Conservation (phyloP, 2,113 vertebrate species). For the Salvelinus sp. region DNA sequence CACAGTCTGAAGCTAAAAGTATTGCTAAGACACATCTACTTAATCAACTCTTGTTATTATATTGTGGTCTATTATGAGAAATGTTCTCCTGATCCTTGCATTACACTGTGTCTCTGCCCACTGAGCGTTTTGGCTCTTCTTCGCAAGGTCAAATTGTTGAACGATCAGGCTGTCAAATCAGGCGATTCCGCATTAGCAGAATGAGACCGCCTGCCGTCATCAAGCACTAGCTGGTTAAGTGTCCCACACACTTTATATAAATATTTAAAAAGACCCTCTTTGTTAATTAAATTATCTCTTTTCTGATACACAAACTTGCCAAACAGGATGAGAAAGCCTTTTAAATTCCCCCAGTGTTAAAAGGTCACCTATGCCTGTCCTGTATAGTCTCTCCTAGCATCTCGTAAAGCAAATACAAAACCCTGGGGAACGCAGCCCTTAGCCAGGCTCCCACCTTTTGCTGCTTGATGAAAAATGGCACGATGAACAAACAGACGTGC, state of each 20-base stretch:
- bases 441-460: constrained; percentile 33
- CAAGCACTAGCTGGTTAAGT: constrained; percentile 48
- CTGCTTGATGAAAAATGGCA: constrained; percentile 41
- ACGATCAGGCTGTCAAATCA: constrained; percentile 45
- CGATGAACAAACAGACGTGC: constrained; percentile 38
- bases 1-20: background rate
- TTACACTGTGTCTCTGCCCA: background rate
- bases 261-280: constrained; percentile 71
- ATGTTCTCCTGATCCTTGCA: background rate
- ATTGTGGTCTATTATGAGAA: background rate
- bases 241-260: constrained; percentile 64
- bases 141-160: constrained; percentile 34
- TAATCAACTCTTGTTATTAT: background rate
- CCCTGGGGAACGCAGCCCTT: constrained; percentile 1
- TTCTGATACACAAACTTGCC: constrained; percentile 30
- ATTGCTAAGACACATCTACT: background rate
- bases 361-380: constrained; percentile 23
- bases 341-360: constrained; percentile 30
- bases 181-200: constrained; percentile 52
- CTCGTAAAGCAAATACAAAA: constrained; percentile 37
- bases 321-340: constrained; percentile 22
- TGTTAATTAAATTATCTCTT: constrained; percentile 64
- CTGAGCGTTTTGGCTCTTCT: background rate
- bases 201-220: constrained; percentile 58
- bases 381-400: constrained; percentile 18